phyloP scores from a whole-genome alignment of 2,888 invertebrate genomes.

The Netelia melanura region DNA sequence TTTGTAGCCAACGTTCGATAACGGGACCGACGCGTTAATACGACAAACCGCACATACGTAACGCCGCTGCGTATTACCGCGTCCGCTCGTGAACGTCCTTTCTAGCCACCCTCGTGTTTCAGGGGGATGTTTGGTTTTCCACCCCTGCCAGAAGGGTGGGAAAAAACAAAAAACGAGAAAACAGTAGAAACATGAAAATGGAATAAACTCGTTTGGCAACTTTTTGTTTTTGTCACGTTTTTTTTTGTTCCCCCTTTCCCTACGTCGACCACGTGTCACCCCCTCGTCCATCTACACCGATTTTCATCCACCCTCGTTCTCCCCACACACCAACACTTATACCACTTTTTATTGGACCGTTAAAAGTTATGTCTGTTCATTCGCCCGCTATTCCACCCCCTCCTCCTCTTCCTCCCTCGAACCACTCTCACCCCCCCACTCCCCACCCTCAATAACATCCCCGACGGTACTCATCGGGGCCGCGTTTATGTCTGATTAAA shows the following conservation, averaged over 20 bases:
- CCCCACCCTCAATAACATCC: not conserved
- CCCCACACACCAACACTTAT: slow-evolving; percentile 63
- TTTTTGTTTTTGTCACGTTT: slow-evolving; percentile 14
- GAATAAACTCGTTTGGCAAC: slow-evolving; percentile 37
- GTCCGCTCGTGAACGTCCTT: slow-evolving; percentile 33
- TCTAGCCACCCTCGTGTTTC: not conserved
- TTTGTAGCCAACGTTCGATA: slow-evolving; percentile 63
- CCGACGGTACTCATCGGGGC: slow-evolving; percentile 52
- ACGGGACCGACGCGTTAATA: slow-evolving; percentile 56
- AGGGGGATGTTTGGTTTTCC: not conserved
- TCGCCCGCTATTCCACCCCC: slow-evolving; percentile 46
- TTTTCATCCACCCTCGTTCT: slow-evolving; percentile 76
- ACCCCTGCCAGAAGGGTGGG: not conserved
- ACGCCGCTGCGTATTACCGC: slow-evolving; percentile 30
- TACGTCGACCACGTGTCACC: slow-evolving; percentile 15
- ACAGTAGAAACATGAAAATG: slow-evolving; percentile 32
- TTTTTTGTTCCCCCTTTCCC: slow-evolving; percentile 19
- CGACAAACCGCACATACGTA: slow-evolving; percentile 56
- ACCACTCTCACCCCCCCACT: not conserved
- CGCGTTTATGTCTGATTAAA: slow-evolving; percentile 81
- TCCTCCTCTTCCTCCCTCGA: slow-evolving; percentile 21
- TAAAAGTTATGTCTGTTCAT: slow-evolving; percentile 79
- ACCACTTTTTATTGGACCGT: slow-evolving; percentile 78
- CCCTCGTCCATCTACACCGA: slow-evolving; percentile 67
- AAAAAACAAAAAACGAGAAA: slow-evolving; percentile 28